Conservation (phyloP, 2,113 vertebrate genomes). For the Ploceus nigricollis region DNA sequence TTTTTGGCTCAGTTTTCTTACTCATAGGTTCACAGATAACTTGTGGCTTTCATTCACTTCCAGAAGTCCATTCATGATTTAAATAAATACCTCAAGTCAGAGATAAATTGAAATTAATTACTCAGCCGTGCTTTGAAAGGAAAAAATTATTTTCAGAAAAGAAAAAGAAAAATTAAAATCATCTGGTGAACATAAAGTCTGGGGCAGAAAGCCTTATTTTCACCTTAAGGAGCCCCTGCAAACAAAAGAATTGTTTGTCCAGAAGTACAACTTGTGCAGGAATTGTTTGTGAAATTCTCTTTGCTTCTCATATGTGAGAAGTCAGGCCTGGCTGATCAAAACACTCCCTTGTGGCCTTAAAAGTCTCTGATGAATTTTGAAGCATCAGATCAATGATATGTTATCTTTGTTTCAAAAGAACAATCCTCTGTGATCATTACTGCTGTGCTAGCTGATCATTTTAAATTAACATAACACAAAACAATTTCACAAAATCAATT, state of each 20-base stretch:
- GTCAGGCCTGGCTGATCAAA: background rate
- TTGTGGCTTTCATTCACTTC: background rate
- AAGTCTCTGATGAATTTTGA: slow-evolving; percentile 2
- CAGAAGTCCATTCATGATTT: background rate
- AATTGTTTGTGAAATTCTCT: background rate
- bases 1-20: background rate
- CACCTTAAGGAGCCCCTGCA: background rate
- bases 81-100: background rate
- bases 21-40: background rate
- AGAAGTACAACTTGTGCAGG: background rate
- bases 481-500: background rate
- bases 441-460: slow-evolving; percentile 31
- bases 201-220: background rate
- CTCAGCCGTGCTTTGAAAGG: background rate
- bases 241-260: background rate
- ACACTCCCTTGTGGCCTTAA: background rate
- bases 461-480: slow-evolving; percentile 39
- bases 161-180: background rate
- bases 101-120: background rate
- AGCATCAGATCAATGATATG: slow-evolving; percentile 22
- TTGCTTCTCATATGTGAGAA: background rate
- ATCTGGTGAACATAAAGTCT: background rate
- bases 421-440: slow-evolving; percentile 11
- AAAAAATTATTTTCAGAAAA: background rate
- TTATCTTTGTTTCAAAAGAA: slow-evolving; percentile 42